Percentiles rank a stretch among this genome's conserved stretches.
These are phyloP conservation scores for Ranitomeya variabilis DNA, from an alignment of 2,113 vertebrate genomes.

Conservation along the genomic window DNA sequence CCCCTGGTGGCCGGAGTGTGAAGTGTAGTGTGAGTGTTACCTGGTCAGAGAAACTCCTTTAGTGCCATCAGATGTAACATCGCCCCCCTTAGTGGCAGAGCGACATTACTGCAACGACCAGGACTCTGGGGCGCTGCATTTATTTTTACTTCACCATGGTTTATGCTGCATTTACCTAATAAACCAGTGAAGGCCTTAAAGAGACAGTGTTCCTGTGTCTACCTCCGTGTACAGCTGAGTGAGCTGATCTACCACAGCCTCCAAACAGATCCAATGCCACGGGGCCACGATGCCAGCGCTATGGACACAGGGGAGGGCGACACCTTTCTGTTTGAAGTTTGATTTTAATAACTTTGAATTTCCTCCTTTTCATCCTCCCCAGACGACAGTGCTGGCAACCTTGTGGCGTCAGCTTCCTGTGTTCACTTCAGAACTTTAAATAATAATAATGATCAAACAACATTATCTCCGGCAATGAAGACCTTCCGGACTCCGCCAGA, in stretches of 20 bases:
- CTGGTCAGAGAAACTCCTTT: too few species aligned
- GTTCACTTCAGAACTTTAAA: not conserved
- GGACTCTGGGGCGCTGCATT: too few species aligned
- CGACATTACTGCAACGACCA: too few species aligned
- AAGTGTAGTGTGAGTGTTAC: too few species aligned
- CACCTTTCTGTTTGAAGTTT: constrained; percentile 14
- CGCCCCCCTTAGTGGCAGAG: too few species aligned
- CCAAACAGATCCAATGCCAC: not conserved
- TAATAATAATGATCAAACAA: not conserved
- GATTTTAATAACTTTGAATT: constrained; percentile 2
- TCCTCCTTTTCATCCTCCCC: constrained; percentile 10
- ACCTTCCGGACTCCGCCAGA: not conserved
- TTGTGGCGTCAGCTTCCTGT: not conserved
- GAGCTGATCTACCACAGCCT: not conserved
- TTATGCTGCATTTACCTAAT: too few species aligned
- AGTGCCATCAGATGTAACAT: too few species aligned
- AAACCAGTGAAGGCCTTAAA: too few species aligned
- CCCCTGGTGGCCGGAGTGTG: too few species aligned
- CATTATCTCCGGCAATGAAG: not conserved
- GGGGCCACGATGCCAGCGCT: not conserved
- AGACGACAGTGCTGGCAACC: not conserved
- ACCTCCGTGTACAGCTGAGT: too few species aligned
- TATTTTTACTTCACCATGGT: too few species aligned
- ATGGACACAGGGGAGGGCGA: not conserved
- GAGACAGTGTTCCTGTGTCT: too few species aligned